A percentile compares a stretch with the other conserved stretches of the same genome.
Evolutionary conservation across 2,113 vertebrate species (phyloP).

Genomic region (Poicephalus gulielmi): DNA sequence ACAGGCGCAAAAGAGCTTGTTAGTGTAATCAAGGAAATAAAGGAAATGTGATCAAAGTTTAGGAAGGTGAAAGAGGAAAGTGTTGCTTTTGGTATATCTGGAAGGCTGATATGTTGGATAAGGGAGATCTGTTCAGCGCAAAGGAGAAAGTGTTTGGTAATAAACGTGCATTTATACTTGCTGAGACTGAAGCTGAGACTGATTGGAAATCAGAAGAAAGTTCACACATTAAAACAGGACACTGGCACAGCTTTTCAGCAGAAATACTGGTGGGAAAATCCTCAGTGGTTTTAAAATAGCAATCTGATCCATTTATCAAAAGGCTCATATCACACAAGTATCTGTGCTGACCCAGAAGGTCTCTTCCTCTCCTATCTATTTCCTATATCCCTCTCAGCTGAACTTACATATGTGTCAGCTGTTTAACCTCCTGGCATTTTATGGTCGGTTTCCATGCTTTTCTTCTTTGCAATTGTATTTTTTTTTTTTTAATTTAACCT

Average conservation of each 20-base stretch:
- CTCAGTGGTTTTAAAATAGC: background rate
- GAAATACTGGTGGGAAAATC: background rate
- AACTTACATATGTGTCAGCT: background rate
- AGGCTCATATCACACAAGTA: background rate
- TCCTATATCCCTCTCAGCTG: background rate
- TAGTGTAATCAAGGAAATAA: background rate
- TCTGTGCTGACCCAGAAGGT: background rate
- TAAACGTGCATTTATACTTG: background rate
- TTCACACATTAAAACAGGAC: background rate
- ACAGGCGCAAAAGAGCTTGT: background rate
- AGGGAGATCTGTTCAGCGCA: background rate
- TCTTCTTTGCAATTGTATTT: background rate
- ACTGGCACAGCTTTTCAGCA: background rate
- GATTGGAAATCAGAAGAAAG: background rate
- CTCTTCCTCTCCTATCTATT: background rate
- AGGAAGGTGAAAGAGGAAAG: background rate
- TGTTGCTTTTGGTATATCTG: background rate
- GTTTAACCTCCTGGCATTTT: background rate
- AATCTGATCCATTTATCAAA: background rate
- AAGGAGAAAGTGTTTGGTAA: background rate
- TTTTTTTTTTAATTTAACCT: background rate
- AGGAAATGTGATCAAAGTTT: background rate
- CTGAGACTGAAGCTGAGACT: background rate
- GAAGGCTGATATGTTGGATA: background rate
- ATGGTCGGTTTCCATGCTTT: background rate